Conservation (phyloP, 2,113 vertebrate genomes). For the Charadrius vociferus region DNA sequence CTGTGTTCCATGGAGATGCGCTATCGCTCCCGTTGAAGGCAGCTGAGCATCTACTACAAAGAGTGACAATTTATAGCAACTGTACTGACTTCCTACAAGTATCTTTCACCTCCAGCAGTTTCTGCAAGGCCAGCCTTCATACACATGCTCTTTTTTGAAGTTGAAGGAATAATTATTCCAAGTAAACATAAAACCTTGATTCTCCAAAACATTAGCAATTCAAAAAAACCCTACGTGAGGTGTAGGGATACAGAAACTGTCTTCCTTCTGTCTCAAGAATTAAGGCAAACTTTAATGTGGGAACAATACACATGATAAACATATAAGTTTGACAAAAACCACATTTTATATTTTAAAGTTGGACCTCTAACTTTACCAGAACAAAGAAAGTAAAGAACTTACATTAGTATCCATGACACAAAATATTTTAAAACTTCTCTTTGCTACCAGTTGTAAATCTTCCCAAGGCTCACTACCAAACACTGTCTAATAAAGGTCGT, state of each 20-base stretch:
- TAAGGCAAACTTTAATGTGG: neutral
- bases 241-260: neutral
- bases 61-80: neutral
- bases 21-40: accelerated
- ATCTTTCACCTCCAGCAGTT: neutral
- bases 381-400: neutral
- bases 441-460: neutral
- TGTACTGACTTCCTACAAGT: neutral
- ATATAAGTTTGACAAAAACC: accelerated
- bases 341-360: neutral
- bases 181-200: neutral
- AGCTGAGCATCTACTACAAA: neutral
- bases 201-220: neutral
- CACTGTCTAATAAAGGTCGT: neutral
- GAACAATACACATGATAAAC: neutral
- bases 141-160: neutral
- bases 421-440: neutral
- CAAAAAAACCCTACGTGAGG: neutral
- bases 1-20: accelerated
- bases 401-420: neutral
- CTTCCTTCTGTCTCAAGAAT: neutral
- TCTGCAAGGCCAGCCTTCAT: neutral
- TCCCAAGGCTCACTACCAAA: neutral
- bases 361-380: neutral
- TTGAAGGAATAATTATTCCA: neutral